Base-by-base conservation (phyloP, 1,140 invertebrate genomes). In the Scaptomyza montana region DNA sequence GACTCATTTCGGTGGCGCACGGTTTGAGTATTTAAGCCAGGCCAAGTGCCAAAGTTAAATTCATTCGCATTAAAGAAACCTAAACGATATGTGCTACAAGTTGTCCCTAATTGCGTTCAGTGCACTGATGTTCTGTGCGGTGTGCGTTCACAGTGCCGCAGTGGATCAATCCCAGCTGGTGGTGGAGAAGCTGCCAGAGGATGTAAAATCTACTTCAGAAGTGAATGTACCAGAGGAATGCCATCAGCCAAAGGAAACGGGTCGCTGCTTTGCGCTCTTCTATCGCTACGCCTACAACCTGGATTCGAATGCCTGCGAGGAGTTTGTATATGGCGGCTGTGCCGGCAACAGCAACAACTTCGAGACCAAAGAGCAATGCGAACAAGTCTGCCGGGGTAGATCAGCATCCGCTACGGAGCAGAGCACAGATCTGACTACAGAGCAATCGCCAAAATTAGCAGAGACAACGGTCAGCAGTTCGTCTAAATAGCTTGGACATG, bases 311-410 rank as follows among this genome's bases (percentile, higher is more conserved):
- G 91, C 92, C 3, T 98, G 97, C 90, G 94, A 95, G 84, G 92
- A 94, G 56, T 98, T 98, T 92, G 94, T 93, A 21, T 99, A 97
- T 90, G 96, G 97, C 6, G 98, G 98, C 3, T 99, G 98, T 91
- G 96, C 96, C 75, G 96, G 95, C 8, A 98, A 98, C 92, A 94
- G 93, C 28, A 99, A 99, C 92, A 97, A 97, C 89, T 98, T 98
- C 92, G 93, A 94, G 56, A 94, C 94, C 19, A 93, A 94, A 41
- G 94, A 97, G 21, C 94, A 95, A 77, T 98, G 98, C 92, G 94
- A 96, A 69, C 93, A 94, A 59, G 93, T 93, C 45, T 97, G 97
- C 89, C 93, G 90, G 57, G 62, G 61, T 36, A 70, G 61, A 47
- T 21, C 67, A 1, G 43, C 21, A 16, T 47, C 60, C n/a, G 49